Evolutionary conservation across 2,888 invertebrate genomes (phyloP).

Genomic region (Amaurobius ferox): DNA sequence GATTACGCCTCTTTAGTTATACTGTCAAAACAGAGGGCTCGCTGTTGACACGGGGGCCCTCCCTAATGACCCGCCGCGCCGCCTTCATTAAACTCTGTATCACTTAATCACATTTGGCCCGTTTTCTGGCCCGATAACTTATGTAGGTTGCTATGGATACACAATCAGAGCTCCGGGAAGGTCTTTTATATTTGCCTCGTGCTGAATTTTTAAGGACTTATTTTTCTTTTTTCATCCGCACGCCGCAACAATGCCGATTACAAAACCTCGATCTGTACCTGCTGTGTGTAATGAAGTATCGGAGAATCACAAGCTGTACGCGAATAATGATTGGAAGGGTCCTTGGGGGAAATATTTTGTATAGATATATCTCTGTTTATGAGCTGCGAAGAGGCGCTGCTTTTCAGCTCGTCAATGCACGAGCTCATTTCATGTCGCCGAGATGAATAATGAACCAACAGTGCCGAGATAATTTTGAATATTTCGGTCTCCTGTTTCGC

Average conservation of each 20-base stretch:
- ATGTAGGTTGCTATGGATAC: conserved; percentile 70
- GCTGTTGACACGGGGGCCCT: conserved; percentile 63
- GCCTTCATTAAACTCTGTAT: conserved; percentile 67
- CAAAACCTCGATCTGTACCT: conserved; percentile 25
- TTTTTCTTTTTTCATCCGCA: conserved; percentile 22
- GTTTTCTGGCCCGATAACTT: conserved; percentile 50
- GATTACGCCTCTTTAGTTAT: conserved; percentile 72
- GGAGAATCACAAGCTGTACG: background rate
- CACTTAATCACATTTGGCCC: conserved; percentile 70
- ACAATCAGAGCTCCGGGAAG: conserved; percentile 46
- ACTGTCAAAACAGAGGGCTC: conserved; percentile 69
- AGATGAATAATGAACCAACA: conserved; percentile 5
- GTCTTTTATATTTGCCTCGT: conserved; percentile 40
- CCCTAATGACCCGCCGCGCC: conserved; percentile 58
- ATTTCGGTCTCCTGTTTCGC: background rate
- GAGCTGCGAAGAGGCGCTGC: background rate
- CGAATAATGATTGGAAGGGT: background rate
- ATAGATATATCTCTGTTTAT: conserved; percentile 1
- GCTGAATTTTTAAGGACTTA: background rate
- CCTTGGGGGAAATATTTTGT: too few species aligned
- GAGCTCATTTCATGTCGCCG: background rate
- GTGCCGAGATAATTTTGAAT: background rate
- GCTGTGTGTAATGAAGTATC: conserved; percentile 1
- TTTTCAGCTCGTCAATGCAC: background rate
- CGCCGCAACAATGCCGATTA: conserved; percentile 47